Evolutionary conservation across 2,113 vertebrate genomes (phyloP), one percentile per base, ranked within the genome.

Genomic region (Saimiri boliviensis): DNA sequence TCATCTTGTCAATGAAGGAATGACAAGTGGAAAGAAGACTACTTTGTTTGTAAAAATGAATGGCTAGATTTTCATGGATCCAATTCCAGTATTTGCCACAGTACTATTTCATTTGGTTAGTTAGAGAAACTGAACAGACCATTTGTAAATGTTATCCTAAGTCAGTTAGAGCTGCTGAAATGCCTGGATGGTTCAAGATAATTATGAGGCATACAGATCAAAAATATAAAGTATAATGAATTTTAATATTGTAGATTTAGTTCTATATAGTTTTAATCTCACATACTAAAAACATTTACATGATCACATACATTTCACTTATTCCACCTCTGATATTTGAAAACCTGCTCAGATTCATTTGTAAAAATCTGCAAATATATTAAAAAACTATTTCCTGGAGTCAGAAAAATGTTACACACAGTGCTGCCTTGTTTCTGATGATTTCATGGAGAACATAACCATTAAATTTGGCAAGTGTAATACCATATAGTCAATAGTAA

Each of bases 111-210:
- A 77, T 82, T 83, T 86, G 74, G 23, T 86, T 10, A 54, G 32
- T 76, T 21, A 86, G 13, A 83, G 45, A 82, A 93, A 94, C 12
- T 70, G 25, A 77, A 87, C 47, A 92, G 93, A 95, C 80, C 37
- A 82, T 42, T 68, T 56, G n/a, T 70, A 92, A 85, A 71, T 87
- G 40, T 56, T 71, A 32, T 56, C 42, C 1, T 45, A 47, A 12
- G 19, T 58, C 30, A 91, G 6, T 23, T 4, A 83, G 27, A 82
- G 20, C 25, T 86, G 12, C 6, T 70, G 11, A 92, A 94, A 91
- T 79, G 56, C 2, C 11, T 20, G 56, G 52, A 19, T 73, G 5
- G 16, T 85, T 95, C 73, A 70, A 92, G n/a, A 94, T 56, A 94
- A 89, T 47, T 73, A 58, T 49, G 17, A 87, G n/a, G 23, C 30